Evolutionary conservation across 2,888 invertebrate genomes (phyloP), one percentile per base, ranked within the genome.

Genomic region (Scrobipalpa costella): DNA sequence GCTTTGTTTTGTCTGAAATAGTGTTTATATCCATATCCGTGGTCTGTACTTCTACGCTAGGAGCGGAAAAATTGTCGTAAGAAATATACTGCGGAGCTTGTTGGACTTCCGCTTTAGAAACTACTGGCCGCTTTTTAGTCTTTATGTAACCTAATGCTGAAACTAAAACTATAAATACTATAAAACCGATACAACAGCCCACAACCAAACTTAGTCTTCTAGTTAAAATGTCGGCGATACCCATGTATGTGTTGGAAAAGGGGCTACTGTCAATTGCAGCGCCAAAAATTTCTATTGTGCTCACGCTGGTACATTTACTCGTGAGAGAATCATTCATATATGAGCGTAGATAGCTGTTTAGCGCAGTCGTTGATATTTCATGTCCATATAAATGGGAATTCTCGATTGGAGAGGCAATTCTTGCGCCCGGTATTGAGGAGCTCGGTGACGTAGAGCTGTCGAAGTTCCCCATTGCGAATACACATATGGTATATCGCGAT

Each of bases 71-170:
- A 75, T 92, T 90, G 69, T 91, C 90, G 68, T 96, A 96, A 27
- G 96, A 96, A 76, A 96, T 94, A 82, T 96, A 96, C 77, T 96
- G 96, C 7, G 96, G 96, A 13, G 95, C 94, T 75, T 95, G 92
- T 69, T 94, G 95, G 1, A 80, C 80, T 64, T 95, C 94, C 63
- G 95, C 88, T 85, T 97, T 96, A 8, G 94, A 93, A 27, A 94
- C 94, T 68, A 94, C 94, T 69, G 96, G 93, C 76, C 97, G 94
- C 84, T 97, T 96, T 85, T 97, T 96, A 68, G 96, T 93, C 85
- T 97, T 97, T 68, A 97, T 93, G 81, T 96, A 97, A 33, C 96
- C 96, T 68, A 97, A 92, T 57, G 95, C 94, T n/a, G 96, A 96
- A 63, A 97, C 95, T 76, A 97, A 92, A 33, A 96, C 94, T 62